Evolutionary conservation across 2,797 vertebrate genomes (phyloP).

Genomic region (Cyprinella venusta): DNA sequence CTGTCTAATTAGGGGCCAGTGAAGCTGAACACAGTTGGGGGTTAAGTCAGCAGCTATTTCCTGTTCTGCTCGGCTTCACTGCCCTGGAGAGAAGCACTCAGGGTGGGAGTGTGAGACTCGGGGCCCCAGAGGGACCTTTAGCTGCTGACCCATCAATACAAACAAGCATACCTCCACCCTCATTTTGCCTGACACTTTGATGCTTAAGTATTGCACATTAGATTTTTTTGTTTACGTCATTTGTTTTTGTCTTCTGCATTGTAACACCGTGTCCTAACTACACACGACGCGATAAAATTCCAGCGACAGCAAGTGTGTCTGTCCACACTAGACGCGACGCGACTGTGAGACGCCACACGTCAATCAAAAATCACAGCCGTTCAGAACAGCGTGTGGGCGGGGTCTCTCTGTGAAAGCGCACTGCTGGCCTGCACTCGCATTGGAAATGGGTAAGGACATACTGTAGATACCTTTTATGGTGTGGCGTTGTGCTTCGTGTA

Average conservation of each 20-base stretch:
- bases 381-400: no score
- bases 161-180: constrained; percentile 53
- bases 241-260: neutral
- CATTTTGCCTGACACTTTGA: constrained; percentile 51
- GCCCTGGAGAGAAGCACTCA: constrained; percentile 63
- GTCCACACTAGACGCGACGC: no score
- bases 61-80: constrained; percentile 58
- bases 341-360: no score
- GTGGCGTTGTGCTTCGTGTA: no score
- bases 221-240: constrained; percentile 10
- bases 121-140: constrained; percentile 61
- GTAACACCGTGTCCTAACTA: no score
- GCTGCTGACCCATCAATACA: constrained; percentile 58
- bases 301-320: no score
- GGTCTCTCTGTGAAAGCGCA: no score
- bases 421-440: no score
- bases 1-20: constrained; percentile 36
- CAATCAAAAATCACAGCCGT: no score
- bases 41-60: constrained; percentile 56
- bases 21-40: neutral
- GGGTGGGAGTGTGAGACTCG: constrained; percentile 57
- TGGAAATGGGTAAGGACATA: no score
- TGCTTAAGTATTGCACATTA: neutral
- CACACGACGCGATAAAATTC: no score
- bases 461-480: no score